Evolutionary conservation across 2,888 invertebrate genomes (phyloP).

Genomic region (Pyrrhia umbra): DNA sequence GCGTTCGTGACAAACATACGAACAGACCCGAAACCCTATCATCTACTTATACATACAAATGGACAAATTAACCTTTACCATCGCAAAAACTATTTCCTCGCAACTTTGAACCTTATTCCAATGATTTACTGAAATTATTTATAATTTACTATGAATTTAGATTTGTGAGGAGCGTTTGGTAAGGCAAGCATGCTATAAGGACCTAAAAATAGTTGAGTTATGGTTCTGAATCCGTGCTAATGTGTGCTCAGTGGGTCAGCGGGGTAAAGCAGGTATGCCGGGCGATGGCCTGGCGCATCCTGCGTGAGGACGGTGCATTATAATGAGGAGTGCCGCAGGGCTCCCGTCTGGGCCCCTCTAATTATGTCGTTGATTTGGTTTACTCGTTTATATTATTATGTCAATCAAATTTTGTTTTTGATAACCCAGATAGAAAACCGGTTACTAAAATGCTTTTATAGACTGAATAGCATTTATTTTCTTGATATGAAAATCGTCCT

Average conservation of each 20-base stretch:
- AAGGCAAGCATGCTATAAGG: slow-evolving; percentile 60
- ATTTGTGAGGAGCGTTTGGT: slow-evolving; percentile 58
- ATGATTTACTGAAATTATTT: slow-evolving; percentile 25
- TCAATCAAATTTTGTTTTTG: background rate
- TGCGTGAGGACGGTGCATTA: slow-evolving; percentile 72
- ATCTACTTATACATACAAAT: slow-evolving; percentile 67
- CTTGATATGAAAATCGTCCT: background rate
- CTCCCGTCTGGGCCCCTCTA: slow-evolving; percentile 54
- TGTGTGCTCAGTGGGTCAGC: slow-evolving; percentile 79
- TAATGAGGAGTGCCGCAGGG: slow-evolving; percentile 71
- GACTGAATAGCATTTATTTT: background rate
- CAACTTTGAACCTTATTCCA: slow-evolving; percentile 53
- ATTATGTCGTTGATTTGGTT: slow-evolving; percentile 28
- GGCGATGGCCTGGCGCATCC: slow-evolving; percentile 70
- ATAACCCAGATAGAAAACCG: background rate
- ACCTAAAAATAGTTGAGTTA: slow-evolving; percentile 68
- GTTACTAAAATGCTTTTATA: background rate
- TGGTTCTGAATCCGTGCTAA: slow-evolving; percentile 78
- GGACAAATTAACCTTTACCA: slow-evolving; percentile 69
- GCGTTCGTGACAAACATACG: slow-evolving; percentile 67
- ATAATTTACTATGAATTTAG: slow-evolving; percentile 17
- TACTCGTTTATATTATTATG: background rate
- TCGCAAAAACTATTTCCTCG: background rate
- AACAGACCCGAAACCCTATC: slow-evolving; percentile 64
- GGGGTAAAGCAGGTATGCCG: slow-evolving; percentile 77